These are phyloP conservation scores for Neoascia interrupta DNA, from an alignment of 2,888 invertebrate species.

Conservation along the genomic window DNA sequence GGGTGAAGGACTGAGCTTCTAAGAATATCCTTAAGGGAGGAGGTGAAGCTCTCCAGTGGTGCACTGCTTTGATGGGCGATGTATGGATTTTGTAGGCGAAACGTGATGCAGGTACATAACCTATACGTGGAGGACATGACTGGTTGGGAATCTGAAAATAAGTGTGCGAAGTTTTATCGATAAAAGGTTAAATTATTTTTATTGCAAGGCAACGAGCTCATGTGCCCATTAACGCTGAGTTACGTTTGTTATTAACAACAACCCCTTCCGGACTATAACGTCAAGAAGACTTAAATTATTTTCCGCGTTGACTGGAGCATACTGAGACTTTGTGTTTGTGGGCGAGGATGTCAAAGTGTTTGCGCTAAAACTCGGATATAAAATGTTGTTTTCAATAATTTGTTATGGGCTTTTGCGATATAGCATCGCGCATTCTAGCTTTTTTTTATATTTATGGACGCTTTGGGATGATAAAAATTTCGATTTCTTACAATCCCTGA, in stretches of 20 bases:
- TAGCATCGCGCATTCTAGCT: too few relatives aligned
- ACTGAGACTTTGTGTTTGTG: too few relatives aligned
- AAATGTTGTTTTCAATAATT: too few relatives aligned
- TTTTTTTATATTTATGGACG: too few relatives aligned
- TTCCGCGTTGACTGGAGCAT: too few relatives aligned
- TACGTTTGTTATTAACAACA: conserved; percentile 10
- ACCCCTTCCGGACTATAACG: neutral
- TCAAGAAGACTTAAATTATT: too few relatives aligned
- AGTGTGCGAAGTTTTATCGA: conserved; percentile 37
- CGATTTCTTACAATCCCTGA: too few relatives aligned
- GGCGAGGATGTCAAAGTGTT: too few relatives aligned
- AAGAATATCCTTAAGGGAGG: neutral
- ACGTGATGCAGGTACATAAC: conserved; percentile 47
- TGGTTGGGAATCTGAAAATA: neutral
- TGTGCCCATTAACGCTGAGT: conserved; percentile 1
- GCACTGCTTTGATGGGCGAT: conserved; percentile 53
- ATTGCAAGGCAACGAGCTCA: conserved; percentile 1
- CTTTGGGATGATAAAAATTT: too few relatives aligned
- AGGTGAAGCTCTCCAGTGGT: neutral
- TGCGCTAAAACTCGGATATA: too few relatives aligned
- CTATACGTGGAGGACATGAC: neutral
- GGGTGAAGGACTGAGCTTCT: neutral
- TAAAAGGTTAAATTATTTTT: conserved; percentile 24
- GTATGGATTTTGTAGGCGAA: conserved; percentile 39
- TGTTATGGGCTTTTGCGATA: too few relatives aligned